These are phyloP conservation scores for Drosophila erecta DNA, from an alignment of 1,140 invertebrate species.

Conservation along the genomic window DNA sequence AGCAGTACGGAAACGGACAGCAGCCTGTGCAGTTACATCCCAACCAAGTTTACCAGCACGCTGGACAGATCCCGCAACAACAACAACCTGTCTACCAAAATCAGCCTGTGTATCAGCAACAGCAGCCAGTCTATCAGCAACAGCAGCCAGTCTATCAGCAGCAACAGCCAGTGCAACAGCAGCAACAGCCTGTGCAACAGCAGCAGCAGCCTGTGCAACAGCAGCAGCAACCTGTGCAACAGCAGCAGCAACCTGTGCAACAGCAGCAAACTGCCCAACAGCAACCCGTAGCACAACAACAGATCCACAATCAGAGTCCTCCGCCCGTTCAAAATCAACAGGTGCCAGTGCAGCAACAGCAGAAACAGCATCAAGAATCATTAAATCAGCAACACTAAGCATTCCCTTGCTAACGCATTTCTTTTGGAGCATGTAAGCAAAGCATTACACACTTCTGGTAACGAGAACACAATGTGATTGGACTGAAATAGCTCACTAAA, in stretches of 20 bases:
- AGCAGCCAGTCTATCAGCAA: constrained; percentile 43
- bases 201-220: constrained; percentile 9
- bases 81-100: constrained; percentile 33
- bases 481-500: constrained; percentile 49
- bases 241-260: constrained; percentile 26
- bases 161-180: constrained; percentile 44
- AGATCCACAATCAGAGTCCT: constrained; percentile 33
- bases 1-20: constrained; percentile 63
- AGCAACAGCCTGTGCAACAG: constrained; percentile 32
- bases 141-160: constrained; percentile 42
- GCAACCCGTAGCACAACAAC: constrained; percentile 46
- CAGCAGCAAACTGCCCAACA: constrained; percentile 21
- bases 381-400: constrained; percentile 43
- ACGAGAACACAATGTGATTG: constrained; percentile 43
- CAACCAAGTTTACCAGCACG: constrained; percentile 70
- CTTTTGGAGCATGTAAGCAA: constrained; percentile 13
- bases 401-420: constrained; percentile 55
- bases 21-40: constrained; percentile 57
- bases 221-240: constrained; percentile 38
- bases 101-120: constrained; percentile 29
- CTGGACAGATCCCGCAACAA: constrained; percentile 53
- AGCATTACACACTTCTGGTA: constrained; percentile 16
- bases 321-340: constrained; percentile 21
- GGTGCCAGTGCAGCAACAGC: constrained; percentile 30
- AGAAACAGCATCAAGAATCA: constrained; percentile 15